Evolutionary conservation across 2,797 vertebrate genomes (phyloP), one percentile per base, ranked within the genome.

Genomic region (Enteromius fasciolatus): DNA sequence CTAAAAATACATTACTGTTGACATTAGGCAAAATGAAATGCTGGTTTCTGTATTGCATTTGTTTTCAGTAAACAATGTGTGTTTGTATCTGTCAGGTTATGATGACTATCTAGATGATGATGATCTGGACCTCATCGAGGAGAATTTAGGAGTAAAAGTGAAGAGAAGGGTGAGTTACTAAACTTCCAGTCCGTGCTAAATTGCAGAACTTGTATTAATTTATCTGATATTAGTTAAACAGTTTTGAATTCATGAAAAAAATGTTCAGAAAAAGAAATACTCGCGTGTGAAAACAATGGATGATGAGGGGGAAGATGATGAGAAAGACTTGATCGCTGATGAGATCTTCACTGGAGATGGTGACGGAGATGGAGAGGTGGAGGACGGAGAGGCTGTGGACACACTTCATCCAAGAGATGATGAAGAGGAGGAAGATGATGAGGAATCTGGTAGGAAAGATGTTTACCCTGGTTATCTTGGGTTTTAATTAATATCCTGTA

Each of bases 61-160:
- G 12, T 18, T 59, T 3, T 31, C 10, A 20, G 12, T 28, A 46
- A 44, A 20, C 5, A 14, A 52, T 52, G 0, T 84, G 54, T 72
- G 12, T 48, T 36, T 76, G 41, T 80, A 28, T 82, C 14, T 77
- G 12, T 48, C 87, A 97, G 98, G 92, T 91, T 97, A 95, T 84
- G 97, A 99, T 3, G 98, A 99, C 87, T 95, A 95, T 74, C 92
- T 99, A 86, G 98, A 99, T 85, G 98, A 99, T n/a, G 98, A 99
- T 39, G 98, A 99, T 92, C 97, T 99, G 81, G 98, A 98, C 87
- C 96, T 99, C 50, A 98, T 99, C 89, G 98, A 99, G 86, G 98
- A 99, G 91, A 99, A 99, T 89, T 91, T 99, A 92, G 98, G 98
- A 0, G 98, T 99, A 76, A 99, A 99, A 98, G 96, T 99, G 79